Evolutionary conservation across 2,113 vertebrate genomes (phyloP).

Genomic region (Callaeas wilsoni): DNA sequence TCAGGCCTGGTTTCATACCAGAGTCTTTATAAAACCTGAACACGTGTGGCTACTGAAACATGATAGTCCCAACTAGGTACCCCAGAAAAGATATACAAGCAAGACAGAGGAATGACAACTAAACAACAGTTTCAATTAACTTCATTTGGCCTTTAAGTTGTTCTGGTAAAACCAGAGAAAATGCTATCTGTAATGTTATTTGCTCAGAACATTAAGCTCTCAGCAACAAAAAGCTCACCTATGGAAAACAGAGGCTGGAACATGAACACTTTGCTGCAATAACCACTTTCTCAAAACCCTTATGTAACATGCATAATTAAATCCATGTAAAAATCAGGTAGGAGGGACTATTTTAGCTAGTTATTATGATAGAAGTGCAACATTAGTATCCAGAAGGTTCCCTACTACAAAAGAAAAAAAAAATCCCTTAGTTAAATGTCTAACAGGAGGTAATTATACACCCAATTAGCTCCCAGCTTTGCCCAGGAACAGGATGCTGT

Average conservation of each 20-base stretch:
- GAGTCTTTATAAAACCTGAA: not conserved
- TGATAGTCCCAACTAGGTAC: not conserved
- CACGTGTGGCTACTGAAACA: not conserved
- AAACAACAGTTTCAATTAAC: not conserved
- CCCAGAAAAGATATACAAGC: not conserved
- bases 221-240: not conserved
- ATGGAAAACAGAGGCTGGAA: not conserved
- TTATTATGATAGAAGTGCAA: not conserved
- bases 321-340: not conserved
- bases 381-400: constrained; percentile 45
- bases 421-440: not conserved
- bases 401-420: not conserved
- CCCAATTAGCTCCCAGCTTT: constrained; percentile 56
- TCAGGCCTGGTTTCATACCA: not conserved
- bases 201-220: not conserved
- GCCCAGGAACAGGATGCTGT: constrained; percentile 43
- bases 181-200: not conserved
- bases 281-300: not conserved
- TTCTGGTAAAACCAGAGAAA: not conserved
- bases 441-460: constrained; percentile 67
- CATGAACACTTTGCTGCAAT: not conserved
- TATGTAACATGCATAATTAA: not conserved
- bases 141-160: not conserved
- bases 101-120: not conserved
- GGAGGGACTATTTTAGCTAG: constrained; percentile 3